Evolutionary conservation across 2,113 vertebrate genomes (phyloP).

Genomic region (Misgurnus anguillicaudatus): DNA sequence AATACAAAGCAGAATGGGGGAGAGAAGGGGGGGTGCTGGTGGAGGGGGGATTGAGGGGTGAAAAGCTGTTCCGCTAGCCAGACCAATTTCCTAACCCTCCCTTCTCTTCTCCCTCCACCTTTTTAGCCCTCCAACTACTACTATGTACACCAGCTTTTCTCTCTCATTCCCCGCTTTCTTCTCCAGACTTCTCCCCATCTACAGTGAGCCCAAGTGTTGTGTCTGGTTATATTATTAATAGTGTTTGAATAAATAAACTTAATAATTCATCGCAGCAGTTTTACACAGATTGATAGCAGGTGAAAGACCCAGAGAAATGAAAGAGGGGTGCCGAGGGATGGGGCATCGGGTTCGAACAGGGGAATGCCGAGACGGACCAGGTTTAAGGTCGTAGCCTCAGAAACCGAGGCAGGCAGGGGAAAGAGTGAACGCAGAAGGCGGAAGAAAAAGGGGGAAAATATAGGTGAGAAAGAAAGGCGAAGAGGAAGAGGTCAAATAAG

Average conservation of each 20-base stretch:
- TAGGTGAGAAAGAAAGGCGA: constrained; percentile 55
- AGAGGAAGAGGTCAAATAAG: constrained; percentile 70
- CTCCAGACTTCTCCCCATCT: constrained; percentile 4
- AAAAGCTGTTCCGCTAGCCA: constrained; percentile 78
- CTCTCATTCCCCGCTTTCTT: constrained; percentile 27
- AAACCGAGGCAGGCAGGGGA: constrained; percentile 61
- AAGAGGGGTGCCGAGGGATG: constrained; percentile 34
- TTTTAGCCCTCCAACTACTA: constrained; percentile 48
- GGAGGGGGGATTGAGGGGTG: constrained; percentile 60
- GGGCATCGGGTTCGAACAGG: constrained; percentile 37
- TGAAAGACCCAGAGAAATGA: constrained; percentile 40
- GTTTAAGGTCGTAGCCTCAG: constrained; percentile 56
- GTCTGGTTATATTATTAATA: constrained; percentile 68
- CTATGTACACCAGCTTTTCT: constrained; percentile 49
- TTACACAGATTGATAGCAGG: constrained; percentile 59
- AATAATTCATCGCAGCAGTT: constrained; percentile 73
- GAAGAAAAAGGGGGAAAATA: constrained; percentile 31
- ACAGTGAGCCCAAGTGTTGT: constrained; percentile 29
- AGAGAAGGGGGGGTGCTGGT: constrained; percentile 44
- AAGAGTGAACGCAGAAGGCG: constrained; percentile 56
- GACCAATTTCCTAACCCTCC: constrained; percentile 78
- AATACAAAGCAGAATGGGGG: constrained; percentile 67
- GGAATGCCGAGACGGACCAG: constrained; percentile 2
- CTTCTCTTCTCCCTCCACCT: constrained; percentile 40
- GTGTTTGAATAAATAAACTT: constrained; percentile 71